phyloP scores from a whole-genome alignment of 2,797 vertebrate genomes.

The Gambusia yucatana region DNA sequence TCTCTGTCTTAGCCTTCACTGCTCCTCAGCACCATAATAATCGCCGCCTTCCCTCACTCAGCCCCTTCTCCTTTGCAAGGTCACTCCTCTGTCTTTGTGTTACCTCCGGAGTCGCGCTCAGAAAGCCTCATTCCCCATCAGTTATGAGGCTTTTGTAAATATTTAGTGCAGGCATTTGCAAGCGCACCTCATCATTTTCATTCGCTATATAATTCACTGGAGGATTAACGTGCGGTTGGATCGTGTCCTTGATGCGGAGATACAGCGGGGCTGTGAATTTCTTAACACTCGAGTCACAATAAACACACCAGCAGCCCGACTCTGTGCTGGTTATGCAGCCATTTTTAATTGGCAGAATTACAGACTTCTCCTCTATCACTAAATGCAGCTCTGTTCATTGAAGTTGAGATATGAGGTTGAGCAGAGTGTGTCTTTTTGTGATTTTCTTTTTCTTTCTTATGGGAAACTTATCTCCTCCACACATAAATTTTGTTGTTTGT shows the following conservation, averaged over 20 bases:
- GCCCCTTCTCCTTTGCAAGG: conserved; percentile 55
- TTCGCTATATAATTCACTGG: conserved; percentile 48
- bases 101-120: conserved; percentile 56
- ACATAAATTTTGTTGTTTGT: neutral
- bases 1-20: conserved; percentile 41
- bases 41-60: conserved; percentile 48
- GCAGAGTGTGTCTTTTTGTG: neutral
- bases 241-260: conserved; percentile 58
- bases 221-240: conserved; percentile 44
- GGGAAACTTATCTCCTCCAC: neutral
- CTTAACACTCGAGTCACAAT: conserved; percentile 23
- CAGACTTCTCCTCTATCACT: neutral
- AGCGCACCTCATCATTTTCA: conserved; percentile 47
- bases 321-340: conserved; percentile 12
- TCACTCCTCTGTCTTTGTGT: conserved; percentile 70
- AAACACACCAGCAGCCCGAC: conserved; percentile 8
- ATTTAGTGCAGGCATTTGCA: conserved; percentile 66
- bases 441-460: neutral
- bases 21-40: conserved; percentile 58
- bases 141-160: conserved; percentile 75
- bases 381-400: neutral
- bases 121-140: conserved; percentile 69
- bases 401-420: neutral
- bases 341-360: conserved; percentile 15
- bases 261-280: conserved; percentile 18